phyloP scores from a whole-genome alignment of 2,888 invertebrate genomes.

The Leptodirus hochenwartii region DNA sequence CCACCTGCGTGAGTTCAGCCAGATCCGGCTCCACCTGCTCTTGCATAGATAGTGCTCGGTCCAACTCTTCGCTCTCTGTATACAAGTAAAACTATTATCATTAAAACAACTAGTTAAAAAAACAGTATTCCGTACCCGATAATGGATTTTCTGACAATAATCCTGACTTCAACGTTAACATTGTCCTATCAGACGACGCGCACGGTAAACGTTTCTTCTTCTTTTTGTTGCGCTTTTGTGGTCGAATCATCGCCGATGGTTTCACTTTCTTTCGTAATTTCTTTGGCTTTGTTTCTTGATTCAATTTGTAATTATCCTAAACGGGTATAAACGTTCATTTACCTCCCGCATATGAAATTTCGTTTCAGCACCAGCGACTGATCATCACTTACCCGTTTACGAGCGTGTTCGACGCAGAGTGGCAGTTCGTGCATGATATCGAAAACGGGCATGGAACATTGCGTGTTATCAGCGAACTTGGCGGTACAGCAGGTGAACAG shows the following conservation, averaged over 20 bases:
- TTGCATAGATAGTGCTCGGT: slow-evolving; percentile 34
- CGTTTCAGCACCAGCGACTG: slow-evolving; percentile 1
- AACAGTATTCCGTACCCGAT: background rate
- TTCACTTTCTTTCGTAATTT: slow-evolving; percentile 40
- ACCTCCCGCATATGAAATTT: background rate
- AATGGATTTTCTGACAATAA: too few species aligned
- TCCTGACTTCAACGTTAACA: too few species aligned
- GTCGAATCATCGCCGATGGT: slow-evolving; percentile 33
- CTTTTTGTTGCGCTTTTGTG: slow-evolving; percentile 37
- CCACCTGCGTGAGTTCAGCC: slow-evolving; percentile 30
- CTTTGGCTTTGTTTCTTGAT: slow-evolving; percentile 61
- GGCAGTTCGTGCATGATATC: slow-evolving; percentile 66
- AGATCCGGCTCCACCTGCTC: slow-evolving; percentile 40
- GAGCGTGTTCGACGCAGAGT: slow-evolving; percentile 69
- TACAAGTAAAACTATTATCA: slow-evolving; percentile 16
- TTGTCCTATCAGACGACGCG: too few species aligned
- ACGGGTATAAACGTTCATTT: slow-evolving; percentile 5
- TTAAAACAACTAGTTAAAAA: slow-evolving; percentile 8
- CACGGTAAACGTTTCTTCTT: slow-evolving; percentile 21
- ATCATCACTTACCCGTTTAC: slow-evolving; percentile 42
- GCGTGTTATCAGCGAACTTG: slow-evolving; percentile 59
- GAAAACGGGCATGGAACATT: slow-evolving; percentile 62
- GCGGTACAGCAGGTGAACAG: slow-evolving; percentile 61
- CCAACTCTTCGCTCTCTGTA: slow-evolving; percentile 26
- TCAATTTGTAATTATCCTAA: slow-evolving; percentile 64